Evolutionary conservation across 2,113 vertebrate species (phyloP), one percentile per base, ranked within the genome.

Genomic region (Seriola dumerili): DNA sequence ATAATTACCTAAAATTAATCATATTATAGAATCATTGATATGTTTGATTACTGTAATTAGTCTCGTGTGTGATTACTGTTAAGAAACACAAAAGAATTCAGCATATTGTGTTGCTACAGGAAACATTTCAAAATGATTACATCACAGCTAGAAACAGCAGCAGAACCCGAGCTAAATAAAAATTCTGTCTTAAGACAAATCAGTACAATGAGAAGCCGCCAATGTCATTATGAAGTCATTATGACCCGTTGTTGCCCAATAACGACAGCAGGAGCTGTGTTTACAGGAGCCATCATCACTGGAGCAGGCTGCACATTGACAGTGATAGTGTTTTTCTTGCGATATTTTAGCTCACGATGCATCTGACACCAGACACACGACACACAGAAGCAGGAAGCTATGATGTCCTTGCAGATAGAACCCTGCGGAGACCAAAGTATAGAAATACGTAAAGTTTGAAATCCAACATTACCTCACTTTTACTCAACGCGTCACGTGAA

Each of bases 351-450:
- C 55, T 93, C 91, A 0, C 91, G 92, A 29, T 90, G 85, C 88
- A 94, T 61, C 75, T 94, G 93, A 84, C 91, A 94, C 90, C 91
- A 93, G 17, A 73, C 40, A 68, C 93, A 93, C 81, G 81, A 84
- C 5, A 12, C 0, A 2, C 93, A 93, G 84, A 83, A 76, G 74
- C 92, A 90, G 65, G 90, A 78, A 1, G 63, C 14, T 1, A 16
- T 3, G 0, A 91, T 86, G 87, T 94, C 92, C n/a, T 86, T 62
- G 11, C 89, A 94, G 19, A 94, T 0, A 8, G 78, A 76, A 0
- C 93, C 91, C 93, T 94, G 72, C 6, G n/a, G 36, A 50, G 25
- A 55, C 7, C 29, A 17, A 32, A 16, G 21, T 14, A 61, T 58
- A 58, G 17, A 6, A 2, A 8, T 5, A 13, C 0, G 1, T 25